phyloP scores from a whole-genome alignment of 2,113 vertebrate species.

The Callaeas wilsoni region DNA sequence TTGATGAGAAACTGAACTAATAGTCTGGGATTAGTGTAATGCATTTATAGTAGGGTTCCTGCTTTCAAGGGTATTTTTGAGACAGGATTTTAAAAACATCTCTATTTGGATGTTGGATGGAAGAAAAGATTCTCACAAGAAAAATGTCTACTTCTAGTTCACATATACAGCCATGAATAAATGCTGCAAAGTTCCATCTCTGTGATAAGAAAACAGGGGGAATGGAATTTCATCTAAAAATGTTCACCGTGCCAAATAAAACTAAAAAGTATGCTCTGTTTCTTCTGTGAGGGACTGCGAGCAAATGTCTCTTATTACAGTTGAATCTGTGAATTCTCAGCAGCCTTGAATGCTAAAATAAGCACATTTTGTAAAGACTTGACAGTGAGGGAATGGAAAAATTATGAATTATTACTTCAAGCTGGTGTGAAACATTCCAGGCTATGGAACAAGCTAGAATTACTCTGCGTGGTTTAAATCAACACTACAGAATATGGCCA shows the following conservation, averaged over 20 bases:
- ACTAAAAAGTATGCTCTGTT: neutral
- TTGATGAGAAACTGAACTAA: neutral
- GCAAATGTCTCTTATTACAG: neutral
- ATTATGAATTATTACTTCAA: slow-evolving; percentile 30
- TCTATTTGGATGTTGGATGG: neutral
- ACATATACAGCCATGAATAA: neutral
- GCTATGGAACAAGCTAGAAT: neutral
- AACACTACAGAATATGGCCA: neutral
- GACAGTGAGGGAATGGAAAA: slow-evolving; percentile 28
- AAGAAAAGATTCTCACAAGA: neutral
- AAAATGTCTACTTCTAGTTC: neutral
- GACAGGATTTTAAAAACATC: neutral
- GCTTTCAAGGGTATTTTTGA: neutral
- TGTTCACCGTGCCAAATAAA: neutral
- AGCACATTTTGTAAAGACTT: slow-evolving; percentile 7
- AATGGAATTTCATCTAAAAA: neutral
- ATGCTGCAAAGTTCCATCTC: neutral
- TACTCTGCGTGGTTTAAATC: neutral
- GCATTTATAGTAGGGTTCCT: neutral
- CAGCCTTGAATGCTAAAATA: slow-evolving; percentile 11
- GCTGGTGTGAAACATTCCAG: slow-evolving; percentile 22
- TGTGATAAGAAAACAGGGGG: neutral
- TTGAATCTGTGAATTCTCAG: slow-evolving; percentile 1
- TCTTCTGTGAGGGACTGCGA: neutral
- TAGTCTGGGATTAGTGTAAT: neutral